A percentile compares a stretch with the other conserved stretches of the same genome.
Evolutionary conservation across 2,113 vertebrate species (phyloP).

Genomic region (Tylochromis polylepis): DNA sequence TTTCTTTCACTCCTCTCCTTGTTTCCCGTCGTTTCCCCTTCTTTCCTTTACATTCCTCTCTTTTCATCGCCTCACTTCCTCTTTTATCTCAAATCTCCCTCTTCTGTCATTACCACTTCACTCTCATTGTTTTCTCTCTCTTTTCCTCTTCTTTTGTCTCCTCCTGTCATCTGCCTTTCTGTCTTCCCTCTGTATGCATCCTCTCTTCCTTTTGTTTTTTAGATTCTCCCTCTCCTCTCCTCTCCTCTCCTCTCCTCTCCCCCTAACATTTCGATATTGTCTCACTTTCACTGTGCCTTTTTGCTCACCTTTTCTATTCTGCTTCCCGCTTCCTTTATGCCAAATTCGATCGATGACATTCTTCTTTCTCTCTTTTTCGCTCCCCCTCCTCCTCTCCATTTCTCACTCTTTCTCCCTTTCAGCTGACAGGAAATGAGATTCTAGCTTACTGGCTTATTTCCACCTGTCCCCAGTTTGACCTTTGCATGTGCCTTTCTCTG

Average conservation of each 20-base stretch:
- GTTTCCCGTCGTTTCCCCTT: neutral
- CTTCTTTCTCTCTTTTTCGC: neutral
- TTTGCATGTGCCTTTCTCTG: slow-evolving; percentile 6
- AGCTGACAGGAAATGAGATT: slow-evolving; percentile 60
- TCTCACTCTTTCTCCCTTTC: slow-evolving; percentile 15
- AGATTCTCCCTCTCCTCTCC: neutral
- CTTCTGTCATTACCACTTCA: neutral
- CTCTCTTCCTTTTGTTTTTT: neutral
- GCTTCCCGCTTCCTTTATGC: neutral
- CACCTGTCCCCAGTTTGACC: slow-evolving; percentile 55
- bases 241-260: neutral
- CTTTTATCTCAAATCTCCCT: neutral
- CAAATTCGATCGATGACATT: slow-evolving; percentile 3
- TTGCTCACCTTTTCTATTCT: neutral
- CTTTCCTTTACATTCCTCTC: neutral
- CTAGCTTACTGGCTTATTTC: slow-evolving; percentile 54
- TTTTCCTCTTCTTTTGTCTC: neutral
- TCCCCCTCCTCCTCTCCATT: neutral
- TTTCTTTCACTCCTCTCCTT: neutral
- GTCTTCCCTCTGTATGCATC: neutral
- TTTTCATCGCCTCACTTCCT: neutral
- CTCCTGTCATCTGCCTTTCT: neutral
- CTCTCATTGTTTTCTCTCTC: neutral
- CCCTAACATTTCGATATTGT: neutral
- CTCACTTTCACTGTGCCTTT: neutral